A percentile compares a stretch with the other conserved stretches of the same genome.
Evolutionary conservation across 2,113 vertebrate species (phyloP).

Genomic region (Phocoena phocoena): DNA sequence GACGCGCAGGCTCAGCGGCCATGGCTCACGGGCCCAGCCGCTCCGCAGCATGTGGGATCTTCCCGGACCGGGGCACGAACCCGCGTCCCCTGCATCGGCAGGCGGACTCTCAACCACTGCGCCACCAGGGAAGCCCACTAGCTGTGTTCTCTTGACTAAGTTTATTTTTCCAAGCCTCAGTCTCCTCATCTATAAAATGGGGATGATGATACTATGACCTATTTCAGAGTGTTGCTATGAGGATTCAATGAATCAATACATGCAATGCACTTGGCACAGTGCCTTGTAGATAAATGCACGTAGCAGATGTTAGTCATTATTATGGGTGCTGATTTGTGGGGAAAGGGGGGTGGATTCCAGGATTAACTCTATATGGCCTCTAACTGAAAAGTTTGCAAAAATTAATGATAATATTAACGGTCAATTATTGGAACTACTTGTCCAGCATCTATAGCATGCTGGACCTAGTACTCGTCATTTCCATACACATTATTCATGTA

Average conservation of each 20-base stretch:
- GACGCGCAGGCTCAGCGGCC: too few species aligned
- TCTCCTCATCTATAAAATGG: constrained; percentile 25
- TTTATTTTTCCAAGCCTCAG: not conserved
- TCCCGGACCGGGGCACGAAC: too few species aligned
- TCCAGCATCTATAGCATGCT: not conserved
- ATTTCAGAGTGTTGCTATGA: not conserved
- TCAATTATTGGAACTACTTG: not conserved
- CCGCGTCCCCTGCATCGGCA: too few species aligned
- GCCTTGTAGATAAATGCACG: not conserved
- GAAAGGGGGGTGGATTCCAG: not conserved
- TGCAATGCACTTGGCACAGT: not conserved
- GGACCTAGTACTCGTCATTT: not conserved
- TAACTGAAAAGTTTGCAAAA: not conserved
- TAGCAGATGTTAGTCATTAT: not conserved
- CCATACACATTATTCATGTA: not conserved
- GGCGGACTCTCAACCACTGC: too few species aligned
- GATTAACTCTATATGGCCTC: not conserved
- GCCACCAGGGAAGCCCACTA: not conserved
- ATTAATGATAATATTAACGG: not conserved
- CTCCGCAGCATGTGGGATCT: too few species aligned
- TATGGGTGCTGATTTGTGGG: not conserved
- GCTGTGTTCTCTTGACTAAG: not conserved
- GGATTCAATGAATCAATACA: not conserved
- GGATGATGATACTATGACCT: not conserved
- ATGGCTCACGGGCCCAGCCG: too few species aligned